Percentiles rank a stretch among this genome's conserved stretches.
Conservation (phyloP, 2,113 vertebrate species). For the Chamaea fasciata region DNA sequence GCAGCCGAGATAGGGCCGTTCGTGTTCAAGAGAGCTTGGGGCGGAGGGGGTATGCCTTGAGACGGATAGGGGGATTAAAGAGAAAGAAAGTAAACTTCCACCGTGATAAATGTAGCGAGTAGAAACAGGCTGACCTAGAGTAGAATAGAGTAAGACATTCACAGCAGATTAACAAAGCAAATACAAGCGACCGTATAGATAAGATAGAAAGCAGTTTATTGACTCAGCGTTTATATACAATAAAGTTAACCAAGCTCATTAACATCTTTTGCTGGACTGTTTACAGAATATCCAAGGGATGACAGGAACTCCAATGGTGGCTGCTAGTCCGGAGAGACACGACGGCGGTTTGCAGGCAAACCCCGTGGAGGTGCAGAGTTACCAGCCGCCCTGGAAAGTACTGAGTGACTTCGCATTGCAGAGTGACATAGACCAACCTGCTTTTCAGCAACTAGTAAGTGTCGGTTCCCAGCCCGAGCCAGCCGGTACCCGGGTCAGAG, state of each 20-base stretch:
- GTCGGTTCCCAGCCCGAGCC: slow-evolving; percentile 24
- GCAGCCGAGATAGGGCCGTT: neutral
- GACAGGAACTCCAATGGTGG: slow-evolving; percentile 99
- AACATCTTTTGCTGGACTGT: slow-evolving; percentile 62
- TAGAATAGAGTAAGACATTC: slow-evolving; percentile 50
- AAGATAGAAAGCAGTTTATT: slow-evolving; percentile 73
- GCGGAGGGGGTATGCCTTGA: neutral
- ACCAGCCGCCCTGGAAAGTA: slow-evolving; percentile 99
- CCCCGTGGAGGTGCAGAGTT: slow-evolving; percentile 98
- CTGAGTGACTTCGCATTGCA: slow-evolving; percentile 98
- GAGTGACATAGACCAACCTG: slow-evolving; percentile 98
- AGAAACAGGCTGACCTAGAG: slow-evolving; percentile 42
- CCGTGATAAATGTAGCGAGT: slow-evolving; percentile 31
- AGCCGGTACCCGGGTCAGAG: neutral
- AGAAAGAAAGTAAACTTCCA: slow-evolving; percentile 62
- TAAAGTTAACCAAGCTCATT: slow-evolving; percentile 69
- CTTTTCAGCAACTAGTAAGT: slow-evolving; percentile 98
- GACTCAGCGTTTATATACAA: slow-evolving; percentile 61
- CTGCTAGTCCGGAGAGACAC: slow-evolving; percentile 94
- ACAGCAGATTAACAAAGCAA: slow-evolving; percentile 69
- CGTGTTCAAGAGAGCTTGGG: neutral
- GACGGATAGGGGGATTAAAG: slow-evolving; percentile 41
- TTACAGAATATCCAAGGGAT: slow-evolving; percentile 98
- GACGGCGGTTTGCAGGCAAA: slow-evolving; percentile 97
- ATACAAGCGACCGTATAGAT: slow-evolving; percentile 69